These are phyloP conservation scores for Crematogaster levior DNA, from an alignment of 2,888 invertebrate genomes.

Conservation along the genomic window DNA sequence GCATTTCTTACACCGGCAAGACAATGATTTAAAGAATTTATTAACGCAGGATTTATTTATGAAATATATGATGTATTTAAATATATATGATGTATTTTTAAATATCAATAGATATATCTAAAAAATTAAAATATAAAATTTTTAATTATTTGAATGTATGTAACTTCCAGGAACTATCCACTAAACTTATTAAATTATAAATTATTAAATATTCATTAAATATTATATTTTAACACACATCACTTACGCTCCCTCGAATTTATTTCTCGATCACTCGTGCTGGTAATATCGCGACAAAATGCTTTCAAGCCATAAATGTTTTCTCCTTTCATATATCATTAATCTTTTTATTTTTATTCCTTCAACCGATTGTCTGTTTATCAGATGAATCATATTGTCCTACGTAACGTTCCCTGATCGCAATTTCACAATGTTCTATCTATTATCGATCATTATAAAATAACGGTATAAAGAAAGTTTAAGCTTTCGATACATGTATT, in stretches of 20 bases:
- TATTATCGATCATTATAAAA: neutral
- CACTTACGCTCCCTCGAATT: conserved; percentile 15
- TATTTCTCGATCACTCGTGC: neutral
- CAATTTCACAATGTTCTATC: neutral
- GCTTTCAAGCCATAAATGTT: neutral
- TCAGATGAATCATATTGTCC: neutral
- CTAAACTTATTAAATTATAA: too few relatives aligned
- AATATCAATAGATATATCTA: neutral
- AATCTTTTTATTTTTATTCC: neutral
- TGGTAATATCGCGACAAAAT: neutral
- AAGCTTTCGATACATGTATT: neutral
- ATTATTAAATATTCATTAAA: too few relatives aligned
- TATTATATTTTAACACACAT: too few relatives aligned
- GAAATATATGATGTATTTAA: neutral
- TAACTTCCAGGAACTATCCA: neutral
- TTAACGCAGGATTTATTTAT: neutral
- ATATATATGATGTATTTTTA: too few relatives aligned
- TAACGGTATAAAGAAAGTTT: neutral
- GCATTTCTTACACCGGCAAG: neutral
- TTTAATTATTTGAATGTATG: neutral
- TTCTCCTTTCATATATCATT: neutral
- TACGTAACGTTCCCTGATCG: neutral
- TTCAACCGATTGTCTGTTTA: neutral
- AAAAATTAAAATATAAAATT: neutral
- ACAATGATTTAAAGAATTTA: neutral